These are phyloP conservation scores for Pyrrhosoma nymphula DNA, from an alignment of 2,888 invertebrate genomes.

Conservation along the genomic window DNA sequence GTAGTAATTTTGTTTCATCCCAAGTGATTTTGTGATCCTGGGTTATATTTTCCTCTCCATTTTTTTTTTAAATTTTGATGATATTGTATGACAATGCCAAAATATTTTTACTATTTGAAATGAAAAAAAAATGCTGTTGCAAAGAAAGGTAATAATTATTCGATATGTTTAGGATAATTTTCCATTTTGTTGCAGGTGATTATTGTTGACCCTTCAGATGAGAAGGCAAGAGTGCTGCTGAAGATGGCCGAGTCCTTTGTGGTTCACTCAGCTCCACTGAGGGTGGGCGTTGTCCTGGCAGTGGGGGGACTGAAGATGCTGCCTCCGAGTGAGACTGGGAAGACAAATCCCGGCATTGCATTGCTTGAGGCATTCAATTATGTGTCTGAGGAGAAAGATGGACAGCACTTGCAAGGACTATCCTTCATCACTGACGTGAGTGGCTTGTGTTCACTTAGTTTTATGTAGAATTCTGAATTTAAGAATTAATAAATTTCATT, in stretches of 20 bases:
- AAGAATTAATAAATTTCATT: no score
- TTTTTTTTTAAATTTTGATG: no score
- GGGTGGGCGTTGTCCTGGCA: constrained; percentile 92
- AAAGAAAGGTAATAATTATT: no score
- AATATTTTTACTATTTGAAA: no score
- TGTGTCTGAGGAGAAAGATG: constrained; percentile 87
- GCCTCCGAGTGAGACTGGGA: constrained; percentile 77
- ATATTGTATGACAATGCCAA: no score
- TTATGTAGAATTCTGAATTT: neutral
- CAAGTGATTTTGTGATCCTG: no score
- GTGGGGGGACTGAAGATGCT: constrained; percentile 81
- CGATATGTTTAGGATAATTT: no score
- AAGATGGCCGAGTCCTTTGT: constrained; percentile 94
- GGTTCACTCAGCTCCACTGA: constrained; percentile 92
- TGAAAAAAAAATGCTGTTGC: no score
- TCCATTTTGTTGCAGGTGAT: constrained; percentile 83
- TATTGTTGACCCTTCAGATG: constrained; percentile 90
- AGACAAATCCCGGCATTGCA: constrained; percentile 88
- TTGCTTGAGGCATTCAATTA: constrained; percentile 95
- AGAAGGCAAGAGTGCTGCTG: constrained; percentile 85
- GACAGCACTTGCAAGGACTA: constrained; percentile 84
- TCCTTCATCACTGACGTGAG: constrained; percentile 91
- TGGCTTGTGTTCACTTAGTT: constrained; percentile 67
- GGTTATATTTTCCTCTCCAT: no score
- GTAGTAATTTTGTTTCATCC: no score